Evolutionary conservation across 2,797 vertebrate genomes (phyloP).

Genomic region (Hipposideros larvatus): DNA sequence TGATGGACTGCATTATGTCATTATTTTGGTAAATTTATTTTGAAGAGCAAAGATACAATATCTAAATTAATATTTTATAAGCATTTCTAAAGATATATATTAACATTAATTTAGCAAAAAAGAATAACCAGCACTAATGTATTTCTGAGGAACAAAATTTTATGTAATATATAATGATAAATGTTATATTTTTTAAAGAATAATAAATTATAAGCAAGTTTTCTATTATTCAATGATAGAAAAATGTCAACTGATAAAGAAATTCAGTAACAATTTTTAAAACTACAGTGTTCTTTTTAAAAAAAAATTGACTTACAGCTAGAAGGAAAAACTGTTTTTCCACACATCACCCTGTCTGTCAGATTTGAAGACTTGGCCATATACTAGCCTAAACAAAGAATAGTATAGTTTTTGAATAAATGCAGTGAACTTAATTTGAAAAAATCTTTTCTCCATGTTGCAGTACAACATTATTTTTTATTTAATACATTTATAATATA

Average conservation of each 20-base stretch:
- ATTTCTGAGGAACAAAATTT: background rate
- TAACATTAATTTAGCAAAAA: slow-evolving; percentile 13
- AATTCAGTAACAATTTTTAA: background rate
- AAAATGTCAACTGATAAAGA: background rate
- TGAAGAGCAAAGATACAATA: background rate
- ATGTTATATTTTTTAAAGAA: background rate
- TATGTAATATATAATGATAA: background rate
- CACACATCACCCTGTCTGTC: background rate
- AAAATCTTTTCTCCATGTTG: background rate
- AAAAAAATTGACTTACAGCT: background rate
- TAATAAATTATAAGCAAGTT: background rate
- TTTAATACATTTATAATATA: slow-evolving; percentile 22
- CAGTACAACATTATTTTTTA: background rate
- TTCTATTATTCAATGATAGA: background rate
- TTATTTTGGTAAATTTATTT: slow-evolving; percentile 85
- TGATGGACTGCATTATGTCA: slow-evolving; percentile 78
- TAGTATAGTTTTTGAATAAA: background rate
- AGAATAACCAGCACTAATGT: background rate
- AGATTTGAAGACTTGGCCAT: background rate
- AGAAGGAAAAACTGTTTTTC: background rate
- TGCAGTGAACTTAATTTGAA: background rate
- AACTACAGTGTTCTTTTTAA: background rate
- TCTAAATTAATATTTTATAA: slow-evolving; percentile 58
- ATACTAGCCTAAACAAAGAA: slow-evolving; percentile 4
- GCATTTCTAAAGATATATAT: background rate